Evolutionary conservation across 2,888 invertebrate genomes (phyloP).

Genomic region (Molorchus minor): DNA sequence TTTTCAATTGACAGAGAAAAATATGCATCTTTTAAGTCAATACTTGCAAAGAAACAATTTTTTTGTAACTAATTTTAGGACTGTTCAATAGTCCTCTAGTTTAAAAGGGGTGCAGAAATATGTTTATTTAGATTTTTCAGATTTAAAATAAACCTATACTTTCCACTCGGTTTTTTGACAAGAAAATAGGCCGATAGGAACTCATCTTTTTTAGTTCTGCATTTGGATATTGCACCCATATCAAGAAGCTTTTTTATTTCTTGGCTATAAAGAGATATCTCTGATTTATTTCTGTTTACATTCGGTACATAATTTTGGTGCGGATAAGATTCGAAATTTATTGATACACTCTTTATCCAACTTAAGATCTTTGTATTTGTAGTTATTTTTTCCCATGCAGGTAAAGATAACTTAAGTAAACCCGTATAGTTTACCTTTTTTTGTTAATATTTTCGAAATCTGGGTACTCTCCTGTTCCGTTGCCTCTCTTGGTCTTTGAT

Average conservation of each 20-base stretch:
- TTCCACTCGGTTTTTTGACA: conserved; percentile 16
- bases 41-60: background rate
- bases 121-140: too few relatives aligned
- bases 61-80: background rate
- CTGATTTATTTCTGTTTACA: background rate
- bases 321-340: background rate
- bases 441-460: background rate
- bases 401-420: background rate
- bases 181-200: background rate
- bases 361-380: background rate
- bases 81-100: conserved; percentile 35
- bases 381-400: background rate
- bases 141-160: conserved; percentile 12
- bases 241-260: background rate
- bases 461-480: too few relatives aligned
- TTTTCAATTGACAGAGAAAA: background rate
- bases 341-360: background rate
- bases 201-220: background rate
- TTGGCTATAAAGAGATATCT: background rate
- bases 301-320: background rate
- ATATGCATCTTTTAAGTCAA: conserved; percentile 19
- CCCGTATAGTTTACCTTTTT: background rate
- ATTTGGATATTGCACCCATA: background rate
- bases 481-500: too few relatives aligned
- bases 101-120: conserved; percentile 33